Evolutionary conservation across 2,797 vertebrate species (phyloP).

Genomic region (Eurystomus glaucurus): DNA sequence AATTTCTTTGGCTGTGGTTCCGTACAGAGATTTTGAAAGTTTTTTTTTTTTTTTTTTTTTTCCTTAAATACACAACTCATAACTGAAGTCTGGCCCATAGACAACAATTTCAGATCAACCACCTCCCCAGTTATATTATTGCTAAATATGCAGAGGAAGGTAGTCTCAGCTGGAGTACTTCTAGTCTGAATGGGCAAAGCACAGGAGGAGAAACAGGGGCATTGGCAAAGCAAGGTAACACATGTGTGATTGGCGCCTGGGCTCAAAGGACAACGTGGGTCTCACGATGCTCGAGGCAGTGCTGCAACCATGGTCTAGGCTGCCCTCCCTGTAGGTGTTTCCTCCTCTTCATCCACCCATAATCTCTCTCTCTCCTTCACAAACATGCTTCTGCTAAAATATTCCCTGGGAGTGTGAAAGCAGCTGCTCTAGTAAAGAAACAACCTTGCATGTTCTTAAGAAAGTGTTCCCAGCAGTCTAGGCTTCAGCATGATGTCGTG

Average conservation of each 20-base stretch:
- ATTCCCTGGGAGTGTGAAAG: not conserved
- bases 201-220: not conserved
- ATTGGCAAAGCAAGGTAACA: not conserved
- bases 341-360: not conserved
- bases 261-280: rapidly evolving
- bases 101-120: not conserved
- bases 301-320: not conserved
- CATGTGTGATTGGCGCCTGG: rapidly evolving
- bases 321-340: not conserved
- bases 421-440: not conserved
- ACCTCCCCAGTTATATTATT: not conserved
- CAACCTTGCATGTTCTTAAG: not conserved
- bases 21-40: not conserved
- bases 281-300: not conserved
- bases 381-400: not conserved
- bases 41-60: not conserved
- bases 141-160: not conserved
- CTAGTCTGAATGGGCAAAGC: not conserved
- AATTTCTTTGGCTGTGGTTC: not conserved
- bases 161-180: not conserved
- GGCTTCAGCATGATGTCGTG: not conserved
- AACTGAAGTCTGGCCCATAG: not conserved
- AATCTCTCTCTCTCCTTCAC: not conserved
- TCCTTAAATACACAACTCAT: rapidly evolving
- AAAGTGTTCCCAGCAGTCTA: not conserved